phyloP scores from a whole-genome alignment of 2,797 vertebrate genomes.

The Philypnodon macrostomus region DNA sequence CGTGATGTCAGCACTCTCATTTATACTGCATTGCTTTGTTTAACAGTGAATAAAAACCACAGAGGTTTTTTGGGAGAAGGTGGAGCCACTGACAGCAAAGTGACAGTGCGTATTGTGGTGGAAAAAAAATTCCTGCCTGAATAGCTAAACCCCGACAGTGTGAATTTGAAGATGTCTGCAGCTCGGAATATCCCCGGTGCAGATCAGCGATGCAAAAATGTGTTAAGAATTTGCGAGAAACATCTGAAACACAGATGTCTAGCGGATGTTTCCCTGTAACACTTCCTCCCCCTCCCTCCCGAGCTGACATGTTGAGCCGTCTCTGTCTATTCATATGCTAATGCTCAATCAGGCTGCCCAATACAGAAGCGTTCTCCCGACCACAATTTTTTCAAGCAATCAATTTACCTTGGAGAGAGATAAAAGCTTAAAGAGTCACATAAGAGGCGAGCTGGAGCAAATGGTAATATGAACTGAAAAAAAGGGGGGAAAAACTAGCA shows the following conservation, averaged over 20 bases:
- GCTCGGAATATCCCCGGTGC: slow-evolving; percentile 47
- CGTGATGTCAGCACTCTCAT: slow-evolving; percentile 37
- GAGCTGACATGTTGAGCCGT: slow-evolving; percentile 55
- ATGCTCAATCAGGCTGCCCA: slow-evolving; percentile 67
- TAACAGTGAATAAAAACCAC: slow-evolving; percentile 53
- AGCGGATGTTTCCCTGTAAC: slow-evolving; percentile 66
- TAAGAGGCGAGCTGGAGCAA: slow-evolving; percentile 68
- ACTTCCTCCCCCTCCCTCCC: slow-evolving; percentile 60
- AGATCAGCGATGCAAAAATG: slow-evolving; percentile 54
- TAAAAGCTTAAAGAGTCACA: slow-evolving; percentile 75
- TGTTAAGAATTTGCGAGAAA: slow-evolving; percentile 63
- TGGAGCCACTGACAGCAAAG: slow-evolving; percentile 49
- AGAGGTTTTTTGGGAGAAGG: slow-evolving; percentile 32
- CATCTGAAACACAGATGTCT: slow-evolving; percentile 72
- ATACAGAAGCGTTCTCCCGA: slow-evolving; percentile 62
- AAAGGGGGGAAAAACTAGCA: slow-evolving; percentile 36
- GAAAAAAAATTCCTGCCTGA: slow-evolving; percentile 41
- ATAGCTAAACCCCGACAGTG: slow-evolving; percentile 45
- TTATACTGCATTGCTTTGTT: slow-evolving; percentile 49
- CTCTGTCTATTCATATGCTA: slow-evolving; percentile 70
- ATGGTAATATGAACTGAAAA: slow-evolving; percentile 65
- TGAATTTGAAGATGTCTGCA: slow-evolving; percentile 54
- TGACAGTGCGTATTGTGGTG: slow-evolving; percentile 44
- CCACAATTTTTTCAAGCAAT: slow-evolving; percentile 62
- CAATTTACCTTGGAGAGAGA: slow-evolving; percentile 76